Percentiles rank a stretch among this genome's conserved stretches.
These are phyloP conservation scores for Hemichromis elongatus DNA, from an alignment of 2,113 vertebrate species.

Conservation along the genomic window DNA sequence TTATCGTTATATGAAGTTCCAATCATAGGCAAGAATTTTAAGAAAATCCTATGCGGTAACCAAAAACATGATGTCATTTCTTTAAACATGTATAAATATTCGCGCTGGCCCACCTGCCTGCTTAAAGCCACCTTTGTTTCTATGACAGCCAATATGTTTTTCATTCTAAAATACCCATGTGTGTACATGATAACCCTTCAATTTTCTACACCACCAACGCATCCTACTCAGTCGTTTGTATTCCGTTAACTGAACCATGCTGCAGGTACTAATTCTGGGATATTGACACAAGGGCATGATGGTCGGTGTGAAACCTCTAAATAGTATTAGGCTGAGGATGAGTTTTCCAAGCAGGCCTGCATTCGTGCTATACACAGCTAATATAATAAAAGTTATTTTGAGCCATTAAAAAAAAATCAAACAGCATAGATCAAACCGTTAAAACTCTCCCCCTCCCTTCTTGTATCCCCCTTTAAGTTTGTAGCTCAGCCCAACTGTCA, in stretches of 20 bases:
- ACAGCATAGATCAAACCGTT: not conserved
- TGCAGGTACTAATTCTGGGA: not conserved
- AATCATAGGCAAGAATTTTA: not conserved
- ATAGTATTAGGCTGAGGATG: not conserved
- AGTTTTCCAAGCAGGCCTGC: not conserved
- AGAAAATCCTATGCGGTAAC: not conserved
- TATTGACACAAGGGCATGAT: not conserved
- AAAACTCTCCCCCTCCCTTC: not conserved
- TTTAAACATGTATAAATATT: not conserved
- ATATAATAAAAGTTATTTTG: not conserved
- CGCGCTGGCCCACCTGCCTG: not conserved
- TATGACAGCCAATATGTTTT: not conserved
- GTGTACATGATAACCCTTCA: not conserved
- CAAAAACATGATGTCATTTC: not conserved
- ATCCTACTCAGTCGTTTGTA: not conserved
- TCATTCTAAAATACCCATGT: not conserved
- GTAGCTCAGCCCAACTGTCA: constrained; percentile 99
- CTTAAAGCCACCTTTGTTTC: not conserved
- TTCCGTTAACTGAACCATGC: not conserved
- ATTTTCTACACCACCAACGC: not conserved
- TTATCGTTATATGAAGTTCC: not conserved
- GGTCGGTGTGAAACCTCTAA: not conserved
- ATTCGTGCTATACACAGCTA: not conserved
- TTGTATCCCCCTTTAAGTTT: constrained; percentile 74
- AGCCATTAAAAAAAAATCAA: not conserved